phyloP scores from a whole-genome alignment of 2,888 invertebrate genomes.

The Myathropa florea region DNA sequence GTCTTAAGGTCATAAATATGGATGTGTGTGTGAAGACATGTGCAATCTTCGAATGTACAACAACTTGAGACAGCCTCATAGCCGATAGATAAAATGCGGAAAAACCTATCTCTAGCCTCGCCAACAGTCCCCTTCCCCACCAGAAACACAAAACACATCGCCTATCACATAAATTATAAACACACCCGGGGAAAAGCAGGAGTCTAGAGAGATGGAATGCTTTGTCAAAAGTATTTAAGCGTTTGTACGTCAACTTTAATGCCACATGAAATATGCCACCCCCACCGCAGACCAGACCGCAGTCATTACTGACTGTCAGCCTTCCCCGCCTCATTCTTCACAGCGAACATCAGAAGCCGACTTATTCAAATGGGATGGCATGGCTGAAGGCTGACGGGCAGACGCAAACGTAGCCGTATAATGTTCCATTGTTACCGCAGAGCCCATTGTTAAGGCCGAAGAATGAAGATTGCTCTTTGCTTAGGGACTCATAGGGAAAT shows the following conservation, averaged over 20 bases:
- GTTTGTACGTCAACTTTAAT: slow-evolving; percentile 67
- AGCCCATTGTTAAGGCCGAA: slow-evolving; percentile 66
- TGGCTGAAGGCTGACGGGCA: slow-evolving; percentile 44
- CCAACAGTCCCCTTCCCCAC: no score
- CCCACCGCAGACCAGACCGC: not conserved
- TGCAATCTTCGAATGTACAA: slow-evolving; percentile 30
- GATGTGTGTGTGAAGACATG: slow-evolving; percentile 53
- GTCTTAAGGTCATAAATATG: slow-evolving; percentile 69
- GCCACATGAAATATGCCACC: slow-evolving; percentile 62
- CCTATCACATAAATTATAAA: slow-evolving; percentile 61
- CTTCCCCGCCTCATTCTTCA: not conserved
- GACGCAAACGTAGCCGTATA: slow-evolving; percentile 55
- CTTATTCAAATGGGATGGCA: slow-evolving; percentile 63
- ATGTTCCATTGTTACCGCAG: slow-evolving; percentile 67
- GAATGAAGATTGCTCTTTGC: slow-evolving; percentile 69
- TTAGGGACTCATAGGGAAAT: slow-evolving; percentile 44
- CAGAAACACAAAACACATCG: slow-evolving; percentile 11
- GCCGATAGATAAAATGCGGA: slow-evolving; percentile 63
- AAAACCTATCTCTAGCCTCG: no score
- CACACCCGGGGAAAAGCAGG: slow-evolving; percentile 28
- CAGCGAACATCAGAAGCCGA: slow-evolving; percentile 19
- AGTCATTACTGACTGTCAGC: slow-evolving; percentile 10
- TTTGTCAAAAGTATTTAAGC: slow-evolving; percentile 68
- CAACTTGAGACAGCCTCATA: slow-evolving; percentile 16
- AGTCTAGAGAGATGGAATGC: slow-evolving; percentile 29